Base-by-base conservation (phyloP, 2,113 vertebrate genomes). In the Serinus canaria region DNA sequence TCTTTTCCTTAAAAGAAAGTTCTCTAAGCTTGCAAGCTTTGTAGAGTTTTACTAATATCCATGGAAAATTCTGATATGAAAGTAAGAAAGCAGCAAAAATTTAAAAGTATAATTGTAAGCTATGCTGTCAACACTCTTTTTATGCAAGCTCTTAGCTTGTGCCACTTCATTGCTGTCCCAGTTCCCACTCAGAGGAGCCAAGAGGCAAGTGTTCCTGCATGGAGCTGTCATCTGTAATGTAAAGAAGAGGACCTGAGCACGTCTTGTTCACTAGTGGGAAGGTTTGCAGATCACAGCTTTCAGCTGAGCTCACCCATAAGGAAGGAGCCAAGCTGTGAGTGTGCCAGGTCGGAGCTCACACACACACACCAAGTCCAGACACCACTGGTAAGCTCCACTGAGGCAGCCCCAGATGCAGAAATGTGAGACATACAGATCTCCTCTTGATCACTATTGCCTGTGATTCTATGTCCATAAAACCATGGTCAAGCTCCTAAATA, bases 1-100 rank as follows among this genome's bases (percentile, higher is more conserved):
- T 66, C 22, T 92, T 96, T 90, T 82, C 76, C 95, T 96, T 92
- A 94, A 82, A 90, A 82, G 87, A 95, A 68, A 94, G 60, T 44
- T 78, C 47, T 96, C 95, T 93, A 95, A 94, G 70, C 64, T 91
- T 94, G 25, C 60, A 82, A 91, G 91, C 79, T 79, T 33, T 33
- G 47, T 86, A 82, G 27, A 72, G 68, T 78, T 92, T 94, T 77
- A 81, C 73, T 94, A 78, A 91, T 49, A 96, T 47, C 66, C 92
- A 59, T 83, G 89, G 68, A 93, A 95, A 92, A 86, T 59, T 91
- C 68, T 91, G 81, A 92, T 92, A 89, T 28, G 64, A 72, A 94
- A 87, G 46, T 58, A 89, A 28, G 69, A 91, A 87, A 83, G 81
- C 66, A 75, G 66, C n/a, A 84, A 94, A 82, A 89, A 96, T 82